A percentile compares a stretch with the other conserved stretches of the same genome.
These are phyloP conservation scores for Drosophila tripunctata DNA, from an alignment of 2,888 invertebrate species.

Conservation along the genomic window DNA sequence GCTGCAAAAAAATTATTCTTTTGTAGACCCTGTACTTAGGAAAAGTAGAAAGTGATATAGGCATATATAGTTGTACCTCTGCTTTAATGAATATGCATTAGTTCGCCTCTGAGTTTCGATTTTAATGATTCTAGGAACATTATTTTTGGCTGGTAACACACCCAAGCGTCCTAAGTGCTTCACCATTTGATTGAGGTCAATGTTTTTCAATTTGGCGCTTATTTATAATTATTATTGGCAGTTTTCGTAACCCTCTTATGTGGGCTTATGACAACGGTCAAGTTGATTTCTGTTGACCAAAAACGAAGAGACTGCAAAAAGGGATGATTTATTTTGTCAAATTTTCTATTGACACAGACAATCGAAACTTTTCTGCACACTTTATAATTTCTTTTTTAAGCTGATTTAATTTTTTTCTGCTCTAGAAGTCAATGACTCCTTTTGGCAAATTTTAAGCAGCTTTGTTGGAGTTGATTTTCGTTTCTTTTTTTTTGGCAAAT, in stretches of 20 bases:
- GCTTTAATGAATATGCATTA: no score
- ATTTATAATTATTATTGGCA: constrained; percentile 75
- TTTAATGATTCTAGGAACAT: background rate
- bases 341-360: constrained; percentile 1
- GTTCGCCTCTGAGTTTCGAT: background rate
- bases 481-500: constrained; percentile 7
- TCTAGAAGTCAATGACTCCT: constrained; percentile 40
- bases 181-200: constrained; percentile 56
- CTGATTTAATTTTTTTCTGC: background rate
- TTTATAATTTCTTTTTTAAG: constrained; percentile 11
- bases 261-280: constrained; percentile 63
- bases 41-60: background rate
- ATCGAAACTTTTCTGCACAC: constrained; percentile 29
- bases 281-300: constrained; percentile 52
- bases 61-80: no score
- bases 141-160: constrained; percentile 26
- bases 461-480: constrained; percentile 18
- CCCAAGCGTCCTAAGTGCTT: constrained; percentile 13
- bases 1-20: background rate
- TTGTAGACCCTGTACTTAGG: background rate
- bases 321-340: background rate
- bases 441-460: constrained; percentile 16
- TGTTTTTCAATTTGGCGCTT: constrained; percentile 20
- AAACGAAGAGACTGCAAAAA: constrained; percentile 1
- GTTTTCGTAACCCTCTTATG: constrained; percentile 48